phyloP scores from a whole-genome alignment of 1,140 invertebrate genomes.

The Oncopeltus fasciatus region DNA sequence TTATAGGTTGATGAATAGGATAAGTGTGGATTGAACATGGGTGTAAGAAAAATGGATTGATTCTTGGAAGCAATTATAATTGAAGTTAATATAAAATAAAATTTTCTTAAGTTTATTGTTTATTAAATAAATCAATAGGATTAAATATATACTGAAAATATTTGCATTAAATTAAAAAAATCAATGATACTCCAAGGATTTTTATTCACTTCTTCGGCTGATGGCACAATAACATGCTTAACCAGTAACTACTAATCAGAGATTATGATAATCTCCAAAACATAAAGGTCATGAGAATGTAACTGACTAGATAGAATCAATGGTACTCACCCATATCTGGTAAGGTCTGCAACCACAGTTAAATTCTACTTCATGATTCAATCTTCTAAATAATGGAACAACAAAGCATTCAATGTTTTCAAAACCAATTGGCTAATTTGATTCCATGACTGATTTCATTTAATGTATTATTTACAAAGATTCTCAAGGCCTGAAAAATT shows the following conservation, averaged over 20 bases:
- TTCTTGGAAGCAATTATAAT: no score
- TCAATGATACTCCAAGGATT: conserved; percentile 75
- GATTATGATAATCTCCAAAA: conserved; percentile 42
- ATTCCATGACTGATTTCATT: conserved; percentile 90
- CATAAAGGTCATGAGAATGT: conserved; percentile 33
- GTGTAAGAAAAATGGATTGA: no score
- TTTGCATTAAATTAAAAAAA: no score
- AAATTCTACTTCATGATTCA: conserved; percentile 87
- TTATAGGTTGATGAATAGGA: no score
- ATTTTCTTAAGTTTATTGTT: no score
- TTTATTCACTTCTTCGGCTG: conserved; percentile 49
- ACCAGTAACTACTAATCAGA: conserved; percentile 60
- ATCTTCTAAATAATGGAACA: conserved; percentile 90
- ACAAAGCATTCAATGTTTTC: conserved; percentile 62
- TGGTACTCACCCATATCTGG: conserved; percentile 49
- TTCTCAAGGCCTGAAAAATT: conserved; percentile 85
- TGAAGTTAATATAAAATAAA: no score
- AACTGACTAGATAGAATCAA: conserved; percentile 45
- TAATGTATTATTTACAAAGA: conserved; percentile 93
- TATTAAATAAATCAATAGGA: no score
- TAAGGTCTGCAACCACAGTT: conserved; percentile 29
- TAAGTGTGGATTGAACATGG: no score
- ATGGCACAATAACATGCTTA: conserved; percentile 66
- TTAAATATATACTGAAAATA: no score
- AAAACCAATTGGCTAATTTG: conserved; percentile 55